These are phyloP conservation scores for Petrosia ficiformis DNA, from an alignment of 37 sponge, comb jelly and placozoan genomes.

Conservation along the genomic window DNA sequence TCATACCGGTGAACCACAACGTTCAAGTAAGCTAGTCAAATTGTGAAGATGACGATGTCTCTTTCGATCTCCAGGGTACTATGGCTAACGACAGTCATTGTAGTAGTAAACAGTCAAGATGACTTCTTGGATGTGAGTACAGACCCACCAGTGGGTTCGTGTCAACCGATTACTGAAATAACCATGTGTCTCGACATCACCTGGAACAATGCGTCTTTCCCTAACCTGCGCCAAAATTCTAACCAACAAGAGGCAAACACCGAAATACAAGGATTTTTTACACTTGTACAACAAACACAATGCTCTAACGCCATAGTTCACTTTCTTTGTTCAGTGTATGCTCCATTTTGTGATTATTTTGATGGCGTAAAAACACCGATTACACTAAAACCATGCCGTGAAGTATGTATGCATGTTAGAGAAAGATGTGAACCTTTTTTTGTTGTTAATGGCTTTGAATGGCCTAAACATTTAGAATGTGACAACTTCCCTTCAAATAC, in stretches of 20 bases:
- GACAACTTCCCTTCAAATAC: conserved; percentile 28
- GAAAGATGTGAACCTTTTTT: conserved; percentile 35
- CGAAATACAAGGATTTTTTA: conserved; percentile 41
- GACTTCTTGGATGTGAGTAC: no score
- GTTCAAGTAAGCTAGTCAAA: no score
- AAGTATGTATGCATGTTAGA: conserved; percentile 54
- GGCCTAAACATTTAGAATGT: conserved; percentile 69
- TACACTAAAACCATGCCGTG: conserved; percentile 39
- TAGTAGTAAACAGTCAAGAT: no score
- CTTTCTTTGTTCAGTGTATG: conserved; percentile 69
- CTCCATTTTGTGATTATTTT: conserved; percentile 62
- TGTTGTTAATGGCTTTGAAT: background rate
- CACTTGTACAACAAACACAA: conserved; percentile 8
- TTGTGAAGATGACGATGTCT: no score
- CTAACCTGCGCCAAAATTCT: conserved; percentile 38
- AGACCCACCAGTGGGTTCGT: background rate
- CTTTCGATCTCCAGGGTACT: no score
- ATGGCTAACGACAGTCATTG: no score
- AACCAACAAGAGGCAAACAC: conserved; percentile 28
- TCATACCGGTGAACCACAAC: no score
- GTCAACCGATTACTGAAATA: conserved; percentile 21
- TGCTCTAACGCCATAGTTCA: conserved; percentile 77
- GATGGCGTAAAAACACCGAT: background rate
- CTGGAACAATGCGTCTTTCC: conserved; percentile 38
- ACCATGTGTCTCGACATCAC: conserved; percentile 20